Evolutionary conservation across 2,888 invertebrate genomes (phyloP).

Genomic region (Ichneumoninae sp.): DNA sequence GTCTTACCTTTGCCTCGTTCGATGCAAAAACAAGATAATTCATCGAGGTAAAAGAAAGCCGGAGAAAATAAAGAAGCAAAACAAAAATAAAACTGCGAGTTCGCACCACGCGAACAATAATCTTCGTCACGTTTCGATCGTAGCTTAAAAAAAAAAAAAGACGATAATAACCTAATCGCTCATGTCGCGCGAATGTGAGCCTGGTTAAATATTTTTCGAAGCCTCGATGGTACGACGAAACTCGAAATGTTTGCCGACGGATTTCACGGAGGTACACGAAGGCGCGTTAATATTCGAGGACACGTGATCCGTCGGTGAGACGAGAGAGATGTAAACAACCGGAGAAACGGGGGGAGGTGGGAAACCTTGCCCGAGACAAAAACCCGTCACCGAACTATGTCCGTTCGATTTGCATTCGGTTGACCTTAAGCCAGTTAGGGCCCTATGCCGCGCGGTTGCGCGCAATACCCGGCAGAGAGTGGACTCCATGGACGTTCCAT

Average conservation of each 20-base stretch:
- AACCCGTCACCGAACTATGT: conserved; percentile 11
- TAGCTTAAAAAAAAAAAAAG: background rate
- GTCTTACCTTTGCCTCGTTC: conserved; percentile 2
- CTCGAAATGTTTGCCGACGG: conserved; percentile 1
- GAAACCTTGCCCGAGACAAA: conserved; percentile 17
- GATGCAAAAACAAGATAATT: conserved; percentile 43
- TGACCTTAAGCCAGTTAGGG: conserved; percentile 64
- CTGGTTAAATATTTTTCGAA: conserved; percentile 2
- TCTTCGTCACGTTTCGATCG: conserved; percentile 1
- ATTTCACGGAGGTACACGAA: conserved; percentile 29
- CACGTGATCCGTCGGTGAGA: background rate
- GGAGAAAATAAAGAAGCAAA: background rate
- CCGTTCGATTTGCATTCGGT: conserved; percentile 68
- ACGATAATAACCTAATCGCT: background rate
- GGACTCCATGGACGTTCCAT: conserved; percentile 30
- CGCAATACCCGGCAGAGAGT: background rate
- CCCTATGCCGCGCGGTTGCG: conserved; percentile 1
- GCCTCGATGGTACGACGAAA: background rate
- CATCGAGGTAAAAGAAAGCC: background rate
- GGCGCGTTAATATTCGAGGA: conserved; percentile 40
- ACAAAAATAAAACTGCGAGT: background rate
- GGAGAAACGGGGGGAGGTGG: background rate
- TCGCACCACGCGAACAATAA: background rate
- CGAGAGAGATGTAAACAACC: conserved; percentile 46
- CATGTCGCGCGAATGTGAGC: background rate